Conservation (phyloP, 2,888 invertebrate species). For the Petrophora chlorosata region DNA sequence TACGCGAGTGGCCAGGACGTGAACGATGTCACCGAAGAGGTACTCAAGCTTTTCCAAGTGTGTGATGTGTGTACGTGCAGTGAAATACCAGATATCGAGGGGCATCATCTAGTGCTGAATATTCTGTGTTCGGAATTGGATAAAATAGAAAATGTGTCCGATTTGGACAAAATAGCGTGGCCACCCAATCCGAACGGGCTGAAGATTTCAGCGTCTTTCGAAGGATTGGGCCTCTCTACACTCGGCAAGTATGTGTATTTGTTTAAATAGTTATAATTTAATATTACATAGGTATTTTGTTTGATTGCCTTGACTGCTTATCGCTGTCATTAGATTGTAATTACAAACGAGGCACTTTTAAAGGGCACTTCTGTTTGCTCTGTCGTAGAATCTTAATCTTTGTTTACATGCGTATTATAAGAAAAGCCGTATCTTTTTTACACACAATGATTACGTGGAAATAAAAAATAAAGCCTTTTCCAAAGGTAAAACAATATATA, state of each 20-base stretch:
- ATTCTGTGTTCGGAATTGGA: constrained; percentile 74
- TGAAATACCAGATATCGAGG: constrained; percentile 72
- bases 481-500: too few relatives aligned
- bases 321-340: constrained; percentile 42
- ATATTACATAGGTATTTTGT: too few relatives aligned
- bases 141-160: constrained; percentile 63
- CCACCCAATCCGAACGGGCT: constrained; percentile 72
- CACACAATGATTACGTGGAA: constrained; percentile 12
- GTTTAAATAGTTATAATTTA: too few relatives aligned
- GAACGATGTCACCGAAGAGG: constrained; percentile 44
- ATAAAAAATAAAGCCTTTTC: too few relatives aligned
- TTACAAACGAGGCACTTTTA: constrained; percentile 33
- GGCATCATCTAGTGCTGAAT: constrained; percentile 70
- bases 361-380: constrained; percentile 51
- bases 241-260: constrained; percentile 74
- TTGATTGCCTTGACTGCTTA: constrained; percentile 55
- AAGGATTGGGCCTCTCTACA: constrained; percentile 68
- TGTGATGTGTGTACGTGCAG: constrained; percentile 76
- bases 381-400: constrained; percentile 37
- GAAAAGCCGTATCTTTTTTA: constrained; percentile 30
- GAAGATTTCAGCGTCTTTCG: constrained; percentile 72
- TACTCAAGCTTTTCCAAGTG: constrained; percentile 57
- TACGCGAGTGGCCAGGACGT: constrained; percentile 52
- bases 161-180: constrained; percentile 75
- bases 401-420: constrained; percentile 41